phyloP scores from a whole-genome alignment of 1,140 invertebrate genomes.

The Aphelinus certus region DNA sequence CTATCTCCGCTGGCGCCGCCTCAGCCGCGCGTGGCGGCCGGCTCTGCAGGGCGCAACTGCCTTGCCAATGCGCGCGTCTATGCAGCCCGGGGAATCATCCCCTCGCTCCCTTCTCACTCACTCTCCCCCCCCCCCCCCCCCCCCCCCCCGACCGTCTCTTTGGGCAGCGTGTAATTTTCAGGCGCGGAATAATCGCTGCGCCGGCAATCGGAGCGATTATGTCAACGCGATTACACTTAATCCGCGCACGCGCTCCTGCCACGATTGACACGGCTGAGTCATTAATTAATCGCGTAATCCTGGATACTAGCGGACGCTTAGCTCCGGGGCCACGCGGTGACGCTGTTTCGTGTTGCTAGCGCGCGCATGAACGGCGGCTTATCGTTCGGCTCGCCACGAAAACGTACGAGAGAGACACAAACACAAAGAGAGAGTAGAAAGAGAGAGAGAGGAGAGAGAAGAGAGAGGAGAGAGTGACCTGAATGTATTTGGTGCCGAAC shows the following conservation, averaged over 20 bases:
- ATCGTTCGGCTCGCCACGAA: too few relatives aligned
- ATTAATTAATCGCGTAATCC: conserved; percentile 61
- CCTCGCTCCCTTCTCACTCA: background rate
- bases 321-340: too few relatives aligned
- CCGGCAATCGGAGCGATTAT: conserved; percentile 56
- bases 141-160: background rate
- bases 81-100: background rate
- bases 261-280: conserved; percentile 56
- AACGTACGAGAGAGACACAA: too few relatives aligned
- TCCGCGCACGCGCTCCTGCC: conserved; percentile 44
- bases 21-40: background rate
- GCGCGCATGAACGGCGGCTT: background rate
- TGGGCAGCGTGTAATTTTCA: conserved; percentile 51
- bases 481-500: background rate
- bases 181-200: conserved; percentile 50
- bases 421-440: too few relatives aligned
- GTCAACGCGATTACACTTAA: conserved; percentile 55
- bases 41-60: too few relatives aligned
- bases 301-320: conserved; percentile 8
- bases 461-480: too few relatives aligned
- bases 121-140: background rate
- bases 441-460: too few relatives aligned
- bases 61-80: background rate
- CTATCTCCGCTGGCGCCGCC: background rate
- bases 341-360: background rate